Evolutionary conservation across 2,888 invertebrate species (phyloP).

Genomic region (Petrolisthes cinctipes): DNA sequence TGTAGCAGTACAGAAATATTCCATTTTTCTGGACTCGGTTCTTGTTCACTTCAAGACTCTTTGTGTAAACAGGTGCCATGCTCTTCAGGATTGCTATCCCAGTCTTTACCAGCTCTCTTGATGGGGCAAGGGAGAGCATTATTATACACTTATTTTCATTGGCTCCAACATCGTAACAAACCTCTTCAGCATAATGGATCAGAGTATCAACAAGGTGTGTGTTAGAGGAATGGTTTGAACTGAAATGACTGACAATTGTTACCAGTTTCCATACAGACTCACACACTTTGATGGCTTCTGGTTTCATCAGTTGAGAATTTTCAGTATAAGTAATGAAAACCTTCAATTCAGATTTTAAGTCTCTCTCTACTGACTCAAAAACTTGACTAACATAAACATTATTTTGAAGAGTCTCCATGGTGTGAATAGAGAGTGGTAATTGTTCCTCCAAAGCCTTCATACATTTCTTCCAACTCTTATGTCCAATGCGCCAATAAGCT

Average conservation of each 20-base stretch:
- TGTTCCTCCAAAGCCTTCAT: slow-evolving; percentile 23
- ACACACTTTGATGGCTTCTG: not conserved
- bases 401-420: slow-evolving; percentile 25
- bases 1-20: too few relatives aligned
- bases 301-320: not conserved
- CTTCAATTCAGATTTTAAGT: slow-evolving; percentile 12
- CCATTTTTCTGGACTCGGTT: too few relatives aligned
- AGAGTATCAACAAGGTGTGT: not conserved
- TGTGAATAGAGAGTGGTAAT: slow-evolving; percentile 17
- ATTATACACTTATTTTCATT: not conserved
- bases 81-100: slow-evolving; percentile 17
- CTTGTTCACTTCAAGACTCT: too few relatives aligned
- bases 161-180: slow-evolving; percentile 4
- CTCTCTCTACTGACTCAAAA: slow-evolving; percentile 16
- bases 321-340: slow-evolving; percentile 4
- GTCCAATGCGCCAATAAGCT: slow-evolving; percentile 42
- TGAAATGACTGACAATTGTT: not conserved
- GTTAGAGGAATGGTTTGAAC: not conserved
- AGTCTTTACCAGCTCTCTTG: slow-evolving; percentile 13
- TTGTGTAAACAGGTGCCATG: slow-evolving; percentile 15
- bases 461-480: slow-evolving; percentile 45
- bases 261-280: slow-evolving; percentile 32
- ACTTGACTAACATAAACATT: slow-evolving; percentile 26
- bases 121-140: slow-evolving; percentile 18
- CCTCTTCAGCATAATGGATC: not conserved